Conservation (phyloP, 2,113 vertebrate species). For the Ia io region DNA sequence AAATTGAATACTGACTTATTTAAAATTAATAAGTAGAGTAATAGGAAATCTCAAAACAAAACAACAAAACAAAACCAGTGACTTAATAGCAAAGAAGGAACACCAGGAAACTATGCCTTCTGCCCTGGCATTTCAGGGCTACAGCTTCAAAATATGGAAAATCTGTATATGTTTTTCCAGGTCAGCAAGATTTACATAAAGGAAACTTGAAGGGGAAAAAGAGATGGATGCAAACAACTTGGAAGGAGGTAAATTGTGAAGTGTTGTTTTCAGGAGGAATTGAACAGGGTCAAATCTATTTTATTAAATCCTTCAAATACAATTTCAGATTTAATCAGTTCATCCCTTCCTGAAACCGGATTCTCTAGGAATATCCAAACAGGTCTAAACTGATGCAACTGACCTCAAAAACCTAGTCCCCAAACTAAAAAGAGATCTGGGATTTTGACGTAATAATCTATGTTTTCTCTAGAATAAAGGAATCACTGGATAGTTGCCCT, state of each 20-base stretch:
- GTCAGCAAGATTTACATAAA: not conserved
- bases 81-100: not conserved
- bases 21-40: not conserved
- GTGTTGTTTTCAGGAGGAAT: not conserved
- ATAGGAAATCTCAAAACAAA: not conserved
- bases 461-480: not conserved
- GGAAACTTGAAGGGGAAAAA: not conserved
- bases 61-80: not conserved
- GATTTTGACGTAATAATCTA: not conserved
- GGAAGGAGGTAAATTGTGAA: not conserved
- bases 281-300: not conserved
- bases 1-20: conserved; percentile 6
- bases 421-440: not conserved
- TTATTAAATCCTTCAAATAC: conserved; percentile 18
- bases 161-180: not conserved
- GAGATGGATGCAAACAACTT: not conserved
- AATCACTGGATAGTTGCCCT: not conserved
- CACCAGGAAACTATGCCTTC: not conserved
- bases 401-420: not conserved
- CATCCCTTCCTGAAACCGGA: not conserved
- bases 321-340: not conserved
- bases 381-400: not conserved
- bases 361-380: conserved; percentile 7
- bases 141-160: not conserved
- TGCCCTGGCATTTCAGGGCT: not conserved